Conservation (phyloP, 2,888 invertebrate genomes). For the Penaeus monodon region DNA sequence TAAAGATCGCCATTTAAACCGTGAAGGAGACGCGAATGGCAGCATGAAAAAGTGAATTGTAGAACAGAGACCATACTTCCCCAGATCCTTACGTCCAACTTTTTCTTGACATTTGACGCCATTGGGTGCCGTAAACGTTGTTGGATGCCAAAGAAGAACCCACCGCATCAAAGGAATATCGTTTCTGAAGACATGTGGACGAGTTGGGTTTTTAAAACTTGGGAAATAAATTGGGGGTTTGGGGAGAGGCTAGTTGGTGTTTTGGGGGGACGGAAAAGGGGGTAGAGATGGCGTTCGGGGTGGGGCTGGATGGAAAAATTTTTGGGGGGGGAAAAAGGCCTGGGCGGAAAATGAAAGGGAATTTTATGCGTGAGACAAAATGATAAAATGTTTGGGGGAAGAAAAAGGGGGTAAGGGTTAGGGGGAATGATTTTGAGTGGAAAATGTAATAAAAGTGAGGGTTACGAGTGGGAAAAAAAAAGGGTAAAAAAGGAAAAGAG, state of each 20-base stretch:
- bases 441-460: not conserved
- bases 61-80: constrained; percentile 94
- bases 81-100: constrained; percentile 92
- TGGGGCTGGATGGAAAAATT: too few species aligned
- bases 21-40: constrained; percentile 80
- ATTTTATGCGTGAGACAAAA: constrained; percentile 60
- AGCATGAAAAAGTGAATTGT: constrained; percentile 93
- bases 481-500: not conserved
- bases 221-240: too few species aligned
- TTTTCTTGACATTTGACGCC: constrained; percentile 97
- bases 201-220: too few species aligned
- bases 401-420: not conserved
- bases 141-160: constrained; percentile 90
- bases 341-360: too few species aligned
- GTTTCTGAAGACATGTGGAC: constrained; percentile 71
- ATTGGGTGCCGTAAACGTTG: constrained; percentile 96
- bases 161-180: constrained; percentile 92
- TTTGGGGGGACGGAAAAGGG: too few species aligned
- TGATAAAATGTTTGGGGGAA: not conserved
- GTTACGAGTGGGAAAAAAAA: not conserved
- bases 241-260: too few species aligned
- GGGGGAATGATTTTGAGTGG: not conserved
- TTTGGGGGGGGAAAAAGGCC: too few species aligned
- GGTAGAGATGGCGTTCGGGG: too few species aligned
- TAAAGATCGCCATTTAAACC: constrained; percentile 81